Base-by-base conservation (phyloP, 1,140 invertebrate genomes). In the Bombus sylvicola region DNA sequence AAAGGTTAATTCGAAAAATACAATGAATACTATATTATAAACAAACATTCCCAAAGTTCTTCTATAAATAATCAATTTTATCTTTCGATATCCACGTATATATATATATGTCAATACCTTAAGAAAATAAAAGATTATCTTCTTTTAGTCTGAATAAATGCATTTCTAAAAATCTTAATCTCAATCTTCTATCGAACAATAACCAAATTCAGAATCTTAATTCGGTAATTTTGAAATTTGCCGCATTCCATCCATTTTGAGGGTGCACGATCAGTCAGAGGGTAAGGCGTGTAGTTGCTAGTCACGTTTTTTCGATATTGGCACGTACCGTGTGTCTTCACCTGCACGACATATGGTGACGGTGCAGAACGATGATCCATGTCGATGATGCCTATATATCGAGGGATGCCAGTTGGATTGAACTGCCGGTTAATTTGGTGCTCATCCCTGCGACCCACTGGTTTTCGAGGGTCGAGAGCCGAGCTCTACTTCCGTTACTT, bases 281-380 rank as follows among this genome's bases (percentile, higher is more conserved):
- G n/a, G 74, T 77, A 57, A 37, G 18, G n/a, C 53, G 59, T 53
- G 39, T 73, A 43, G 72, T 73, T 31, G 39, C 28, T 69, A 57
- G 59, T 78, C 34, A 43, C 59, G 62, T 82, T 74, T 47, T 82
- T 75, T 41, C 72, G 47, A 64, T 85, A 77, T 87, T 87, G 83
- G 87, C 66, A 75, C 73, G 72, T 41, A 69, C 86, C 57, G 47
- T 72, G 79, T 66, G 86, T 92, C 87, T 92, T 91, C 92, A 93
- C 92, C 92, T 92, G 92, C 90, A 90, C 89, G 78, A 85, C 92
- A 93, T 92, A 92, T 92, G 92, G 92, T 53, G 80, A 88, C 83
- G 88, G 74, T 68, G 73, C 34, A 66, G 85, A 91, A 91, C 86
- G 92, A 93, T 92, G 92, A 80, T 91, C 89, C 85, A 86, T 85